Conservation (phyloP, 2,888 invertebrate species). For the Drosophila formosana region DNA sequence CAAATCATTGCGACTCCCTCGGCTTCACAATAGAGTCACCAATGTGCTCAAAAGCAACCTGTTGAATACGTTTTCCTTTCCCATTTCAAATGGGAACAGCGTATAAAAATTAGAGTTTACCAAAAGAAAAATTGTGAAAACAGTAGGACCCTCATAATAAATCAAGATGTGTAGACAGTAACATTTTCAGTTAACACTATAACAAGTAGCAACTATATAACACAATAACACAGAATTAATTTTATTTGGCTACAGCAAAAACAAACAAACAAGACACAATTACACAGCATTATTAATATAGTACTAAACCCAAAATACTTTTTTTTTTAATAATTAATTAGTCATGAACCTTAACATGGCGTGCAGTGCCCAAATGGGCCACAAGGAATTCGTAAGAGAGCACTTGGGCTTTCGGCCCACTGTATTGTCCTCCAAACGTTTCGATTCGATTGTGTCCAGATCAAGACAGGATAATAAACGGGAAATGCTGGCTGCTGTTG, state of each 20-base stretch:
- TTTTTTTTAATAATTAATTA: too few species aligned
- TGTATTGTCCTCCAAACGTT: conserved; percentile 57
- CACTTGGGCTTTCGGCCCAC: conserved; percentile 31
- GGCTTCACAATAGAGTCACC: conserved; percentile 96
- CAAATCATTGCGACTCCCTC: conserved; percentile 97
- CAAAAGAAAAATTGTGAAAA: too few species aligned
- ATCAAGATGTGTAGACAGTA: background rate
- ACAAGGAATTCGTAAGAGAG: background rate
- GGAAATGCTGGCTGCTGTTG: conserved; percentile 21
- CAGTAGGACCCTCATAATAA: background rate
- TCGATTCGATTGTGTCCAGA: conserved; percentile 43
- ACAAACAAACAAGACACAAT: background rate
- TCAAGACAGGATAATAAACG: conserved; percentile 32
- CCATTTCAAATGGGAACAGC: too few species aligned
- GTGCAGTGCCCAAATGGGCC: conserved; percentile 16
- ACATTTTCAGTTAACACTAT: background rate
- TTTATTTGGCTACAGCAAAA: background rate
- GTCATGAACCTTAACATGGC: conserved; percentile 10
- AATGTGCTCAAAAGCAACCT: too few species aligned
- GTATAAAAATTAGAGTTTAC: too few species aligned
- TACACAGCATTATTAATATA: background rate
- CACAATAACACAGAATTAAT: conserved; percentile 5
- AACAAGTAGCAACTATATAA: background rate
- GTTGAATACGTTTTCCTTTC: too few species aligned
- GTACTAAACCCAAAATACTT: too few species aligned